Evolutionary conservation across 2,888 invertebrate species (phyloP).

Genomic region (Phania funesta): DNA sequence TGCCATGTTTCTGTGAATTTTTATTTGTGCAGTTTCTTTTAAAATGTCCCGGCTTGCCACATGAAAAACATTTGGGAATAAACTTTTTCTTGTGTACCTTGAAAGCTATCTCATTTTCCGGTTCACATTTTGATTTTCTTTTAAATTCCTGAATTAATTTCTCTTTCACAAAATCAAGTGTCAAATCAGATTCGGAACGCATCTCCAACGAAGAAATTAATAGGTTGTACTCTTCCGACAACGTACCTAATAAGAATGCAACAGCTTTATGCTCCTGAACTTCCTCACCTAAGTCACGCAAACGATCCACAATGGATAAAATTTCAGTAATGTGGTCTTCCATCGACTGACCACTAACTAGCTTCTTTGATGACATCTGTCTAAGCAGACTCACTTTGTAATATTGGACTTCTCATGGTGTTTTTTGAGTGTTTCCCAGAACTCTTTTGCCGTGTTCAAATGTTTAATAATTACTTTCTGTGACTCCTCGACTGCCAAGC

Average conservation of each 20-base stretch:
- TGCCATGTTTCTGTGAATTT: too few relatives aligned
- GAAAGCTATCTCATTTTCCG: slow-evolving; percentile 2
- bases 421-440: slow-evolving; percentile 9
- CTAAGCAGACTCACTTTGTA: slow-evolving; percentile 13
- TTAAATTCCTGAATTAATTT: slow-evolving; percentile 28
- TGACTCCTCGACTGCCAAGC: too few relatives aligned
- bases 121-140: background rate
- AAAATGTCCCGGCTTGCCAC: too few relatives aligned
- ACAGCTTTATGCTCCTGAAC: slow-evolving; percentile 32
- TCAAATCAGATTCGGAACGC: slow-evolving; percentile 25
- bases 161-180: slow-evolving; percentile 22
- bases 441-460: slow-evolving; percentile 7
- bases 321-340: slow-evolving; percentile 26
- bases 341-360: slow-evolving; percentile 23
- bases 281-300: slow-evolving; percentile 30
- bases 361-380: slow-evolving; percentile 26
- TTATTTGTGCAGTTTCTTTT: too few relatives aligned
- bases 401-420: slow-evolving; percentile 12
- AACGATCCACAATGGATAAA: slow-evolving; percentile 27
- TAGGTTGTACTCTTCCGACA: slow-evolving; percentile 23
- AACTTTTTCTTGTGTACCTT: slow-evolving; percentile 28
- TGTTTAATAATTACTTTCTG: slow-evolving; percentile 28
- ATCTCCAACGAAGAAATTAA: slow-evolving; percentile 43
- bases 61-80: slow-evolving; percentile 5
- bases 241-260: slow-evolving; percentile 22